Evolutionary conservation across 2,888 invertebrate species (phyloP).

Genomic region (Xestoiulus laeticollis): DNA sequence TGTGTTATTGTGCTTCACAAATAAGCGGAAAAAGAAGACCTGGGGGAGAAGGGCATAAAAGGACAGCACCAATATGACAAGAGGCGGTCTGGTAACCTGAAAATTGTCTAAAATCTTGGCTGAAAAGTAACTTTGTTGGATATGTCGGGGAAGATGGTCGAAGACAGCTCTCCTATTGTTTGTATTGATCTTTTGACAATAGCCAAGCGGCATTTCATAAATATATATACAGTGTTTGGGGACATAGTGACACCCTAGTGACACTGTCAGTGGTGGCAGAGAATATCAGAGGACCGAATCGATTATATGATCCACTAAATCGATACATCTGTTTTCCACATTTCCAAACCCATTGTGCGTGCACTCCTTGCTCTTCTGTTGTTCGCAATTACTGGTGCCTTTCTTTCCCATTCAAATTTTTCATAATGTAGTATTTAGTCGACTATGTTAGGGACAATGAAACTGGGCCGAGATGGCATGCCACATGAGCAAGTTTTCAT

Average conservation of each 20-base stretch:
- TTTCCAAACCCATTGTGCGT: neutral
- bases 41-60: neutral
- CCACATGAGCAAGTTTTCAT: neutral
- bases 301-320: neutral
- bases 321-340: neutral
- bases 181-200: conserved; percentile 43
- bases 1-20: conserved; percentile 16
- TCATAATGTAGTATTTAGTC: neutral
- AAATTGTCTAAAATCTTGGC: neutral
- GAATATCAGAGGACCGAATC: neutral
- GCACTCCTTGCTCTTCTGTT: neutral
- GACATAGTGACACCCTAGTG: neutral
- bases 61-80: neutral
- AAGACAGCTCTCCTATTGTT: neutral
- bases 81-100: neutral
- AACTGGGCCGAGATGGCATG: neutral
- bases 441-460: neutral
- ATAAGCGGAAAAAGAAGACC: neutral
- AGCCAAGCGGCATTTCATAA: conserved; percentile 23
- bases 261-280: conserved; percentile 19
- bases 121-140: neutral
- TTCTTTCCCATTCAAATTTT: neutral
- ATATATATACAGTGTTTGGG: neutral
- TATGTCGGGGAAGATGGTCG: neutral
- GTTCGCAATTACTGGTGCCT: conserved; percentile 24